Percentiles rank a stretch among this genome's conserved stretches.
phyloP scores from a whole-genome alignment of 2,113 vertebrate species.

The Atherinomorus stipes region DNA sequence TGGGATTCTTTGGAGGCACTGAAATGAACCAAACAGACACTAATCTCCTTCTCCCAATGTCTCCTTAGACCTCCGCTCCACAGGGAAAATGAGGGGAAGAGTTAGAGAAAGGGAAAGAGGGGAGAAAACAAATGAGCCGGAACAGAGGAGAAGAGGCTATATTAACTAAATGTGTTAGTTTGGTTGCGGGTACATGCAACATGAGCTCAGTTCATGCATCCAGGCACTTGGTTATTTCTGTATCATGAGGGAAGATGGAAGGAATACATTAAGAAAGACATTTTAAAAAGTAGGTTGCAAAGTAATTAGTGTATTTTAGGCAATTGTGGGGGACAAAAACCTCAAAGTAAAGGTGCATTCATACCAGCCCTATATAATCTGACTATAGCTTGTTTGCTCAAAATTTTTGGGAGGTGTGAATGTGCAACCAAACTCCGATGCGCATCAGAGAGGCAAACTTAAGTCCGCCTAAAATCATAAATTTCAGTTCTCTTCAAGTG shows the following conservation, averaged over 20 bases:
- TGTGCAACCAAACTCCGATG: too few relatives aligned
- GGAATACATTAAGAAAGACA: slow-evolving; percentile 15
- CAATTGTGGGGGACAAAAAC: slow-evolving; percentile 79
- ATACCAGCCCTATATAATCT: too few relatives aligned
- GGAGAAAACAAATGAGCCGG: slow-evolving; percentile 48
- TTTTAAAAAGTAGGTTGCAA: slow-evolving; percentile 34
- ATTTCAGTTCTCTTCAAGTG: too few relatives aligned
- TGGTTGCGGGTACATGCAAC: slow-evolving; percentile 27
- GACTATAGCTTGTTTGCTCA: too few relatives aligned
- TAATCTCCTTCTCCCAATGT: slow-evolving; percentile 65
- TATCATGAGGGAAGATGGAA: background rate
- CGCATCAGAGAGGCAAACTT: too few relatives aligned
- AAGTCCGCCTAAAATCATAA: too few relatives aligned
- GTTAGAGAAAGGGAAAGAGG: background rate
- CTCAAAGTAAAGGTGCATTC: too few relatives aligned
- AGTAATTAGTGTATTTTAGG: slow-evolving; percentile 80
- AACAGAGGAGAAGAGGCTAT: slow-evolving; percentile 43
- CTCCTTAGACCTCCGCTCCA: slow-evolving; percentile 54
- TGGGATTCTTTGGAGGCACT: slow-evolving; percentile 63
- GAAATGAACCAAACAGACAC: slow-evolving; percentile 69
- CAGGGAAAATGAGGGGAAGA: slow-evolving; percentile 7
- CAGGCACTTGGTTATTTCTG: slow-evolving; percentile 4
- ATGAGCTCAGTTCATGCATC: slow-evolving; percentile 16
- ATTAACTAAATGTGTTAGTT: slow-evolving; percentile 50
- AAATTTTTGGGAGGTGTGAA: too few relatives aligned